Evolutionary conservation across 2,797 vertebrate genomes (phyloP), one percentile per base, ranked within the genome.

Genomic region (Myoxocephalus aenaeus): DNA sequence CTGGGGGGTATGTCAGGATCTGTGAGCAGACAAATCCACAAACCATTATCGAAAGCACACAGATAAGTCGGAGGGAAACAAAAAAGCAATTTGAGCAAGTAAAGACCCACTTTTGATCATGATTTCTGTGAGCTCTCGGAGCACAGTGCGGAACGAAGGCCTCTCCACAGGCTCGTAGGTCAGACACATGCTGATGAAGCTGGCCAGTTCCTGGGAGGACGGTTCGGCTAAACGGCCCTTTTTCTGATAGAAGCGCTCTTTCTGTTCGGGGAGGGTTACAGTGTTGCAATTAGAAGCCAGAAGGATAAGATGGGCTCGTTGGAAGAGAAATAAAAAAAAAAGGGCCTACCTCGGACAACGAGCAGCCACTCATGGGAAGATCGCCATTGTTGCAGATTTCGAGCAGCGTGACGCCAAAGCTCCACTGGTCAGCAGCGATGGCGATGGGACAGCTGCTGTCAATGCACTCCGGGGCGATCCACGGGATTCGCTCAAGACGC

Each of bases 321-420:
- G 46, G 48, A 64, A 15, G 51, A 73, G 5, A 53, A 62, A 48
- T 53, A 20, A 40, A 68, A 27, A 25, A 44, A 62, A 32, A 3
- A 22, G 25, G 27, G 20, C 58, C 1, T 93, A 98, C 98, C 96
- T 99, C 96, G 0, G 95, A 88, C 4, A 96, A 93, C 0, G 96
- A 87, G 22, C 91, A 89, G 58, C 92, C 92, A 75, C 95, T 96
- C 66, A 99, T 90, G 0, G 96, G 97, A 25, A 96, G 94, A 40
- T 97, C 94, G 0, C 96, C 97, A 0, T 98, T 96, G 59, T 98
- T 98, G 93, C 96, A 99, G 90, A 99, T 98, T 82, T 99, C 98
- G 42, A 99, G 93, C 59, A 99, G 83, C 0, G 97, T 98, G 29
- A 95, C 95, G 0, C 97, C 97, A 7, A 99, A 99, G 77, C 97